These are phyloP conservation scores for Distichodus sexfasciatus DNA, from an alignment of 2,797 vertebrate genomes.

Conservation along the genomic window DNA sequence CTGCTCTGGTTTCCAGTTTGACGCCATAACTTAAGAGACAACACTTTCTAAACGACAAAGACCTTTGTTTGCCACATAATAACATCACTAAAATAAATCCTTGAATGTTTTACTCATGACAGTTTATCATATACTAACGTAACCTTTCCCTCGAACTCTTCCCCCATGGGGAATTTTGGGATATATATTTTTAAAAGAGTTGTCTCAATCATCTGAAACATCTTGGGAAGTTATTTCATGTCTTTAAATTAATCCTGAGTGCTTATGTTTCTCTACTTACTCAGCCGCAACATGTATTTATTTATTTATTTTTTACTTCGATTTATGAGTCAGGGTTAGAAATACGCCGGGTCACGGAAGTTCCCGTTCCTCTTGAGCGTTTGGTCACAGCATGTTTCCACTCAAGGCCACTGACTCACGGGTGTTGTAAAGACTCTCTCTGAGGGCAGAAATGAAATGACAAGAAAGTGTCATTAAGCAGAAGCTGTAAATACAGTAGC, in stretches of 20 bases:
- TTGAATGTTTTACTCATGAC: too few species aligned
- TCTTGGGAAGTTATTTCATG: background rate
- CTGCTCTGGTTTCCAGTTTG: background rate
- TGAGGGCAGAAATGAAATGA: conserved; percentile 14
- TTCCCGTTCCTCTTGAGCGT: background rate
- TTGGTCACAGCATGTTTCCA: conserved; percentile 11
- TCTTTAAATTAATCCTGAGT: background rate
- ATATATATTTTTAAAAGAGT: too few species aligned
- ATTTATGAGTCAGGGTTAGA: conserved; percentile 7
- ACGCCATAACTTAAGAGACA: too few species aligned
- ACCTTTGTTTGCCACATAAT: too few species aligned
- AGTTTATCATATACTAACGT: background rate
- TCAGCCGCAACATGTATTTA: too few species aligned
- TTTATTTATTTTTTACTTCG: background rate
- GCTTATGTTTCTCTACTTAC: background rate
- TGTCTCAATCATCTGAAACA: background rate
- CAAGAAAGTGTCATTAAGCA: background rate
- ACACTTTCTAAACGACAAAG: too few species aligned
- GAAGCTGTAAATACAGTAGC: too few species aligned
- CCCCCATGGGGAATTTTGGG: background rate
- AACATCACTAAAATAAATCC: too few species aligned
- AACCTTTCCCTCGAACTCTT: background rate
- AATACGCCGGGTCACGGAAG: conserved; percentile 1
- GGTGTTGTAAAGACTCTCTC: conserved; percentile 4
- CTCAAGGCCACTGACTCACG: conserved; percentile 27